These are phyloP conservation scores for Pterois miles DNA, from an alignment of 2,797 vertebrate genomes.

Conservation along the genomic window DNA sequence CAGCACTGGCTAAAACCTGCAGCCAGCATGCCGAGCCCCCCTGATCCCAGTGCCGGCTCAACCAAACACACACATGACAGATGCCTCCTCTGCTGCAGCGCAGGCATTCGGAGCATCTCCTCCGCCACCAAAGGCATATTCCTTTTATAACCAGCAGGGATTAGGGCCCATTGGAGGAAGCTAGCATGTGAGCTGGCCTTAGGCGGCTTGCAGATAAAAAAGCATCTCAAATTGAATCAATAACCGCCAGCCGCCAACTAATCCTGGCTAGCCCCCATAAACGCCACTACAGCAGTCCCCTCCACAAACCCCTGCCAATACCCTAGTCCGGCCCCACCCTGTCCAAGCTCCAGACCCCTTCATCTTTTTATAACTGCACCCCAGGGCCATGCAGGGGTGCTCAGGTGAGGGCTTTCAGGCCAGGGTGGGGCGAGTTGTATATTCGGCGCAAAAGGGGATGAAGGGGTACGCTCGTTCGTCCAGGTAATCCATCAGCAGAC, in stretches of 20 bases:
- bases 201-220: conserved; percentile 78
- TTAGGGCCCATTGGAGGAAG: conserved; percentile 74
- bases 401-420: conserved; percentile 75
- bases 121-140: conserved; percentile 77
- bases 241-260: conserved; percentile 79
- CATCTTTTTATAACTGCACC: conserved; percentile 82
- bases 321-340: conserved; percentile 49
- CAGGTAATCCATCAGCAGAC: conserved; percentile 86
- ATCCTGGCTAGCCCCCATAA: conserved; percentile 74
- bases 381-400: conserved; percentile 67
- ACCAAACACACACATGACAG: conserved; percentile 76
- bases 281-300: conserved; percentile 57
- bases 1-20: conserved; percentile 74
- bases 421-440: conserved; percentile 31
- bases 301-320: conserved; percentile 50
- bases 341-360: conserved; percentile 63
- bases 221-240: conserved; percentile 85
- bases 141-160: conserved; percentile 78
- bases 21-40: conserved; percentile 67
- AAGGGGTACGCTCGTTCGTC: conserved; percentile 62
- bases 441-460: conserved; percentile 53
- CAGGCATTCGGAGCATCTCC: conserved; percentile 77
- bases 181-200: conserved; percentile 72
- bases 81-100: conserved; percentile 77
- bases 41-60: conserved; percentile 70